Base-by-base conservation (phyloP, 2,113 vertebrate genomes). In the Hucho hucho region DNA sequence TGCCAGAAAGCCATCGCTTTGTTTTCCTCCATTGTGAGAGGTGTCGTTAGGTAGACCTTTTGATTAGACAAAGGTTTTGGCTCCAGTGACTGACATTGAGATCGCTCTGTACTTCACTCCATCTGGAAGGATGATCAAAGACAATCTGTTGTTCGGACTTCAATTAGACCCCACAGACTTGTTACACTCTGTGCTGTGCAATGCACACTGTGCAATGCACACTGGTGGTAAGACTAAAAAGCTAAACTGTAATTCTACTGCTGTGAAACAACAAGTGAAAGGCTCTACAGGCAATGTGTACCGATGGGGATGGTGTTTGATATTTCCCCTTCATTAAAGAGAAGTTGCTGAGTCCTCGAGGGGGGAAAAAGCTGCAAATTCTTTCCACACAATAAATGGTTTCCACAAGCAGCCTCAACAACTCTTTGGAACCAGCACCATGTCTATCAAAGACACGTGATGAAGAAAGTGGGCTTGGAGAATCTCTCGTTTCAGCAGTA, bases 101-200 rank as follows among this genome's bases (percentile, higher is more conserved):
- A 70, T 28, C 67, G n/a, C 6, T 63, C n/a, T 3, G 26, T 59
- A 24, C 58, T 43, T 69, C 73, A 32, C 46, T 20, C n/a, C 9
- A 79, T 16, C 18, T 75, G 80, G 37, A 82, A 86, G 74, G 81
- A 74, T 80, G 72, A 83, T 86, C 83, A 83, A 69, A 76, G 73
- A 70, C 7, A 69, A 58, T 47, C 80, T 82, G 70, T 69, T 73
- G 81, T 77, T 74, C 66, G 65, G 46, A 76, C 61, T 70, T 72
- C 76, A 78, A 65, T 81, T 84, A 4, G 20, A 73, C 46, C 77
- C 76, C 79, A 75, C 64, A 81, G 69, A 77, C 58, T 24, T 68
- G 18, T 26, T 12, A 13, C 20, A 56, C 13, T 43, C 22, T 24
- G 73, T 26, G 43, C 24, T 65, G 63, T 65, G 47, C 49, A 75